Conservation (phyloP, 2,113 vertebrate genomes). For the Lethenteron camtschaticum region DNA sequence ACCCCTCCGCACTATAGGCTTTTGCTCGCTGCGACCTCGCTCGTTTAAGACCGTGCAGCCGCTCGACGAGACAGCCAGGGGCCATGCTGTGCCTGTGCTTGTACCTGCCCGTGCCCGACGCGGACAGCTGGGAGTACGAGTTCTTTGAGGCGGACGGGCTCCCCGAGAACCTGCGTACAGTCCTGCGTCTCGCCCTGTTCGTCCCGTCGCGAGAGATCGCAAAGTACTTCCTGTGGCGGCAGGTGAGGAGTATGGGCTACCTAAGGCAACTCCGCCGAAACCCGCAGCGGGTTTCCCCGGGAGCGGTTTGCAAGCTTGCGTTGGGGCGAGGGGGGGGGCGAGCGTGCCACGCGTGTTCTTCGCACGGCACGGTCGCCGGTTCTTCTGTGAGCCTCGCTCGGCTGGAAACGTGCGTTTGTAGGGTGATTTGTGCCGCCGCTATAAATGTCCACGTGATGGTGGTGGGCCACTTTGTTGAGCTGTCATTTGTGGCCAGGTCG, state of each 20-base stretch:
- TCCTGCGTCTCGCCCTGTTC: conserved; percentile 60
- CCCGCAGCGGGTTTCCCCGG: background rate
- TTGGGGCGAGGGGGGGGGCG: too few species aligned
- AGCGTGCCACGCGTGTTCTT: too few species aligned
- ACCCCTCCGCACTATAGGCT: too few species aligned
- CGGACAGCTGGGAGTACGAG: conserved; percentile 44
- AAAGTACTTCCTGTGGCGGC: conserved; percentile 58
- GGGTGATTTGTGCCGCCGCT: too few species aligned
- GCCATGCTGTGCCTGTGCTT: conserved; percentile 68
- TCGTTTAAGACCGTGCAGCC: too few species aligned
- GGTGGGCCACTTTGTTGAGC: too few species aligned
- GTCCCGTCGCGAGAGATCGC: conserved; percentile 68
- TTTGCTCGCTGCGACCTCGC: too few species aligned
- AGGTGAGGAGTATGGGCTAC: conserved; percentile 24
- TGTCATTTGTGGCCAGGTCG: too few species aligned
- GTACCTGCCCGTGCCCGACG: conserved; percentile 41
- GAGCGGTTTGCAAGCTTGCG: background rate
- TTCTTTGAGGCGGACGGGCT: conserved; percentile 76
- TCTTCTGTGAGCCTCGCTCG: too few species aligned
- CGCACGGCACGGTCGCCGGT: too few species aligned
- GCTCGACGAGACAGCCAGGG: conserved; percentile 7
- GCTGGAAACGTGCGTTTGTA: too few species aligned
- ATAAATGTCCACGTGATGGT: too few species aligned
- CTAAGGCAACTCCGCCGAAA: background rate
- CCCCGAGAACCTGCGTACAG: conserved; percentile 52